Base-by-base conservation (phyloP, 1,140 invertebrate species). In the Micrasema minimum region DNA sequence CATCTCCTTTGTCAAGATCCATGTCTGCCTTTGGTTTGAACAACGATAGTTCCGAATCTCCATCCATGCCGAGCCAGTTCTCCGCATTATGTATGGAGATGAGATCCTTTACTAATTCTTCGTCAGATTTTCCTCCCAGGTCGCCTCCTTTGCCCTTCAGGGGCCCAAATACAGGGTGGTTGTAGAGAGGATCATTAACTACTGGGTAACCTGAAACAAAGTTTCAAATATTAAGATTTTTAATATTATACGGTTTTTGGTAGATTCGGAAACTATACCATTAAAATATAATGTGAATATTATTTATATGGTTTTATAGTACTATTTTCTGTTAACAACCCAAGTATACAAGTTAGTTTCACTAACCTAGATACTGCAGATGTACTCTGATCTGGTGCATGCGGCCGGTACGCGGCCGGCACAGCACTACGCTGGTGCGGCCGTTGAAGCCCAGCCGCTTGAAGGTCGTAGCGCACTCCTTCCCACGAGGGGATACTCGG, bases 381-480 rank as follows among this genome's bases (percentile, higher is more conserved):
- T 99, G 98, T n/a, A 99, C 96, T 70, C 98, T 88, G 72, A 99
- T 99, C 83, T 99, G 98, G 83, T 99, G 98, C 90, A 99, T 99
- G 71, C 98, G 86, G 0, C 98, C 98, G 1, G 97, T 99, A 76
- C 93, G 91, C 0, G 97, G 96, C 77, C 91, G 91, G 83, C 96
- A 98, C 16, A 93, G 85, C 1, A 99, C 96, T 20, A 99, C 93
- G 77, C 96, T 98, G 0, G 94, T 93, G 77, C 91, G 92, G 4
- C 86, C 86, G 84, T 98, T 96, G 82, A 87, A 93, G 62, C 93
- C 95, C 9, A 99, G 81, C 78, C 93, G 89, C 79, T 95, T 90
- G 87, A 99, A 98, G 64, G 90, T 89, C 0, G 96, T 98, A 16
- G 90, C 88, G 80, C 96, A 96, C 74, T 93, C 91, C 85, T 99